Base-by-base conservation (phyloP, 1,140 invertebrate genomes). In the Calliphora vicina region DNA sequence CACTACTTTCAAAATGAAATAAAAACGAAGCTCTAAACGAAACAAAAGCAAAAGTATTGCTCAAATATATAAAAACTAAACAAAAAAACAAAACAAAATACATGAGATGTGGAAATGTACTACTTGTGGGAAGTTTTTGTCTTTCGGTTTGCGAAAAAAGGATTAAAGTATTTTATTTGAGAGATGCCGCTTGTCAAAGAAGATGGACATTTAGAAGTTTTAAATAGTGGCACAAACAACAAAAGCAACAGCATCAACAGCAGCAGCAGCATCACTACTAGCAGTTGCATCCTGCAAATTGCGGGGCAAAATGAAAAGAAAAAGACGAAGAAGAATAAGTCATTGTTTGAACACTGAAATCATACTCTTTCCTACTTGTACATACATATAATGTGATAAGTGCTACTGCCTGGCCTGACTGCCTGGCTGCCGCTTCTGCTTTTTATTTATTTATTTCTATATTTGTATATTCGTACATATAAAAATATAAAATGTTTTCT, bases 201-300 rank as follows among this genome's bases (percentile, higher is more conserved):
- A 78, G 74, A 78, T 78, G 74, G 74, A 78, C 74, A 78, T 78
- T 78, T 78, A 43, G 74, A 78, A 78, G 74, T 23, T 45, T 78
- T 78, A 78, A 78, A 78, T 78, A 78, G 74, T 78, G 74, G 74
- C 74, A 78, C 74, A 76, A 76, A 35, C 73, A 78, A 43, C 73
- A 20, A 43, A 27, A 35, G 29, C 73, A 76, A 9, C 73, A 76
- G 27, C 29, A 42, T 20, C 27, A 76, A 42, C 35, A 78, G 35
- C 61, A 23, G 9, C 10, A 67, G n/a, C 2, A 23, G 15, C 20
- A 20, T 2, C 2, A 12, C 10, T 8, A 67, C 10, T n/a, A 67
- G 4, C 20, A 67, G 50, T 57, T 67, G 61, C 61, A 67, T 67
- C 61, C 61, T 67, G 17, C 9, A 67, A 67, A 67, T 12, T 67